Conservation (phyloP, 2,797 vertebrate genomes). For the Eulemur coronatus region DNA sequence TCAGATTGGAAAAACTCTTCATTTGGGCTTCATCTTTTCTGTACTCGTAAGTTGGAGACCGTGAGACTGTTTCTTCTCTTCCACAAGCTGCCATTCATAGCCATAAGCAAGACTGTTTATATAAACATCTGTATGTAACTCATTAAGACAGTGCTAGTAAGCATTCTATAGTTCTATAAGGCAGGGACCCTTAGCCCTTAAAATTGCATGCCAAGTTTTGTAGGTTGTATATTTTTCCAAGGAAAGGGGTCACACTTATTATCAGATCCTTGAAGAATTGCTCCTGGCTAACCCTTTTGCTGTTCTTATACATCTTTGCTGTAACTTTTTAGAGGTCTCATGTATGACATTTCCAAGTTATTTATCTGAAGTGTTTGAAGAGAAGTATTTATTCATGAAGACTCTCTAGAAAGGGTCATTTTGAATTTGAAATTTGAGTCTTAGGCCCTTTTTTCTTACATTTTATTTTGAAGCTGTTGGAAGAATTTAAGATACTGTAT, state of each 20-base stretch:
- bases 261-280: not conserved
- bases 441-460: not conserved
- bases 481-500: not conserved
- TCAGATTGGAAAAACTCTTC: not conserved
- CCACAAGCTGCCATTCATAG: not conserved
- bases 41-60: not conserved
- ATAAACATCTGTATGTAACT: not conserved
- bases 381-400: not conserved
- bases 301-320: not conserved
- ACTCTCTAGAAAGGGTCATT: not conserved
- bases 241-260: not conserved
- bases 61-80: not conserved
- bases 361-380: not conserved
- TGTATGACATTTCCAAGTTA: not conserved
- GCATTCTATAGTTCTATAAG: constrained; percentile 2
- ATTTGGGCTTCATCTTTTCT: not conserved
- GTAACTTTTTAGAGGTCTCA: not conserved
- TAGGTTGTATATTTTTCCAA: constrained; percentile 17
- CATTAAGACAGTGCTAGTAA: not conserved
- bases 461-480: not conserved
- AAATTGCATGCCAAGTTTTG: not conserved
- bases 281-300: not conserved
- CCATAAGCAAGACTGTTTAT: not conserved
- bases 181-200: not conserved
- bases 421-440: not conserved